A percentile compares a stretch with the other conserved stretches of the same genome.
These are phyloP conservation scores for Cyphomyrus discorhynchus DNA, from an alignment of 2,113 vertebrate species.

Conservation along the genomic window DNA sequence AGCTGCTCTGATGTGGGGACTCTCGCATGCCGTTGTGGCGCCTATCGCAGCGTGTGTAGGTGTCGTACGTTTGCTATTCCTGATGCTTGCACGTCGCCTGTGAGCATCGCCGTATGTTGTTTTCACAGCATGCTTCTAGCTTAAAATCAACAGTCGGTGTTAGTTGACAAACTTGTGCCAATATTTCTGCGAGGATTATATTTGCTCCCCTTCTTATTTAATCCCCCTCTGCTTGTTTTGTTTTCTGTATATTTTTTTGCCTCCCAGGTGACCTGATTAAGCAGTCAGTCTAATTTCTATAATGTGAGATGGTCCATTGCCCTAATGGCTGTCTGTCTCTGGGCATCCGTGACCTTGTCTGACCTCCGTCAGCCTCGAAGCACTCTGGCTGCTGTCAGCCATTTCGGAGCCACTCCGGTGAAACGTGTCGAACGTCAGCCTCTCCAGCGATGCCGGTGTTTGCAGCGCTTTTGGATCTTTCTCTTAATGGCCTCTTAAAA, in stretches of 20 bases:
- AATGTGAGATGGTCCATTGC: background rate
- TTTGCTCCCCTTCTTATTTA: background rate
- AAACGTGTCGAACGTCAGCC: background rate
- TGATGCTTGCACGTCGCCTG: constrained; percentile 19
- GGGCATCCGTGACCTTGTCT: background rate
- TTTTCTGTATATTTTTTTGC: background rate
- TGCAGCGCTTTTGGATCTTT: background rate
- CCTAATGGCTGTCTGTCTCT: background rate
- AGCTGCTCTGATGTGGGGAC: background rate
- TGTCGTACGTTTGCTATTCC: constrained; percentile 14
- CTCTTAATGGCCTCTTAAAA: constrained; percentile 4
- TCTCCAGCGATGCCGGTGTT: background rate
- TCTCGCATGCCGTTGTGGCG: background rate
- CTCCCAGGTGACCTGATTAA: background rate
- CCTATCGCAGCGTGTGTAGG: constrained; percentile 12
- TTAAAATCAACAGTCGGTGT: constrained; percentile 19
- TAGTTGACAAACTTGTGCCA: constrained; percentile 20
- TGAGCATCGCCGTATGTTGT: constrained; percentile 35
- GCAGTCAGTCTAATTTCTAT: background rate
- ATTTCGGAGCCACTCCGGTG: background rate
- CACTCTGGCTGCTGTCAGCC: background rate
- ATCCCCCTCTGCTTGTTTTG: constrained; percentile 5
- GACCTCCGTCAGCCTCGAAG: background rate
- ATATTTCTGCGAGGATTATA: background rate
- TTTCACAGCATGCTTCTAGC: constrained; percentile 21